Base-by-base conservation (phyloP, 2,113 vertebrate genomes). In the Athene cunicularia region DNA sequence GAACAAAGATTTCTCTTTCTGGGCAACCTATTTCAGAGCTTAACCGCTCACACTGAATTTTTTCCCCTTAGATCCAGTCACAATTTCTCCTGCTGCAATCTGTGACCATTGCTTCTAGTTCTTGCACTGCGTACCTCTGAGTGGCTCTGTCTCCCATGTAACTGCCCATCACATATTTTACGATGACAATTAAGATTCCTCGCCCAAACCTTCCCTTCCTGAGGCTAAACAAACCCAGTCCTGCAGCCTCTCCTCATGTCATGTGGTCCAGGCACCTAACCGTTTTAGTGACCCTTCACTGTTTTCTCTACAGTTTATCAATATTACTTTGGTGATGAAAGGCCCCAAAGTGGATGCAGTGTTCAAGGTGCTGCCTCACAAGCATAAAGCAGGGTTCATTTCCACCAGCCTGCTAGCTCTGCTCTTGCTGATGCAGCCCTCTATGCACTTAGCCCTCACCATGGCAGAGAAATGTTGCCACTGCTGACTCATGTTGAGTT, bases 401-500 rank as follows among this genome's bases (percentile, higher is more conserved):
- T 74, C 72, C 35, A 53, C 59, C 58, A 49, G 9, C 27, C 72
- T 68, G 13, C n/a, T 33, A 4, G 32, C 77, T 49, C n/a, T 71
- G 88, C 79, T 58, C 27, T 76, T 56, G 59, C 50, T 77, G 14
- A 16, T 14, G 63, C 75, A 64, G 8, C 22, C 43, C 24, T 21
- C 2, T 14, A 7, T 0, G 1, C 14, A 6, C 53, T 50, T n/a
- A 82, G 32, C 50, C 32, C 64, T 68, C 55, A 30, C 17, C 33
- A 15, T 30, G 0, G 0, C 50, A 45, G 33, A 43, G 27, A 35
- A 60, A 21, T 0, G 0, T 22, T 74, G 59, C 55, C 28, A 3
- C 11, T 35, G 66, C 79, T 58, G 30, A 8, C 22, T 37, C 12
- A 10, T 1, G 4, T 8, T 12, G 18, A 33, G 39, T 53, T 59